A percentile compares a stretch with the other conserved stretches of the same genome.
These are phyloP conservation scores for Cavia aperea DNA, from an alignment of 2,113 vertebrate species.

Conservation along the genomic window DNA sequence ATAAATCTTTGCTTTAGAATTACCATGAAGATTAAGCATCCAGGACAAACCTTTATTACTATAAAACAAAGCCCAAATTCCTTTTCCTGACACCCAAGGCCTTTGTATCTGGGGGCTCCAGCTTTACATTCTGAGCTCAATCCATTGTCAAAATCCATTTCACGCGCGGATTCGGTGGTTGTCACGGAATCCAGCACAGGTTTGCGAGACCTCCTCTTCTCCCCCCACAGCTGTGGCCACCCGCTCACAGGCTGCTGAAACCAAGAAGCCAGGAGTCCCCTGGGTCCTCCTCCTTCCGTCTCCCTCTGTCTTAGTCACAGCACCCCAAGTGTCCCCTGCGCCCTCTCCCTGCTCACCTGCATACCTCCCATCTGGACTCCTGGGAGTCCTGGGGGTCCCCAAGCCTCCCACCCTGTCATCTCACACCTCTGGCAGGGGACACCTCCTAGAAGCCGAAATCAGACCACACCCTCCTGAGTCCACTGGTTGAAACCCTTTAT, in stretches of 20 bases:
- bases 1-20: neutral
- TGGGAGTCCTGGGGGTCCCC: neutral
- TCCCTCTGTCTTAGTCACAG: neutral
- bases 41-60: neutral
- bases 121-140: neutral
- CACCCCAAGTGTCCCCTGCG: neutral
- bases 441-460: neutral
- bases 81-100: neutral
- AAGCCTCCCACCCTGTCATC: neutral
- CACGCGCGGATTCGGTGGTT: no score
- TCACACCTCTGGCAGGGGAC: no score
- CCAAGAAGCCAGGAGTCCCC: no score
- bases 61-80: neutral
- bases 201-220: neutral
- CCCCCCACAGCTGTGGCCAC: fast-evolving
- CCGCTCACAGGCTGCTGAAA: no score
- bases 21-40: neutral
- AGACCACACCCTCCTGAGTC: neutral
- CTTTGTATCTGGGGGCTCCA: neutral
- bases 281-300: neutral
- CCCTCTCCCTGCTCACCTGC: neutral
- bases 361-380: neutral
- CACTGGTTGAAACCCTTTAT: neutral
- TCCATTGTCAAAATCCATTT: neutral
- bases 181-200: neutral